Evolutionary conservation across 2,113 vertebrate species (phyloP).

Genomic region (Tetrax tetrax): DNA sequence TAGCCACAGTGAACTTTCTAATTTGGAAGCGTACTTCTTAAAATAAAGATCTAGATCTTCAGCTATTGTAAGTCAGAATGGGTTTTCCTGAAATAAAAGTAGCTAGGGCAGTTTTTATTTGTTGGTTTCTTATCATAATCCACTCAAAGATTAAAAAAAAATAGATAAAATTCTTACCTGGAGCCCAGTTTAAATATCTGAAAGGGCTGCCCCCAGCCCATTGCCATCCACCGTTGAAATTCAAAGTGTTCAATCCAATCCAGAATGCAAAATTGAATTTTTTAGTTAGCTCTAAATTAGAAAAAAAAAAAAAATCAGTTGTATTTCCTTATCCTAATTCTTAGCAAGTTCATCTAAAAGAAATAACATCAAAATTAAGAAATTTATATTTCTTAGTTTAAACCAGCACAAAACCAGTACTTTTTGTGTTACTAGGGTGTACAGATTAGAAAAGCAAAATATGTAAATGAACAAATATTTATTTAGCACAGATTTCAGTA

Average conservation of each 20-base stretch:
- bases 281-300: conserved; percentile 73
- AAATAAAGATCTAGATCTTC: background rate
- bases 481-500: background rate
- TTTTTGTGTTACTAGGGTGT: background rate
- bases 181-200: conserved; percentile 92
- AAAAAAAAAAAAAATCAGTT: background rate
- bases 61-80: background rate
- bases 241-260: conserved; percentile 88
- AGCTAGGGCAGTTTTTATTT: background rate
- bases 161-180: conserved; percentile 75
- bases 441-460: background rate
- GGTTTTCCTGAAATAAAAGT: background rate
- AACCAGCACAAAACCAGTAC: background rate
- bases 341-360: background rate
- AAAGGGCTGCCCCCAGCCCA: conserved; percentile 87
- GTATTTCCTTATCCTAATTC: background rate
- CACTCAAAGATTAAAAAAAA: background rate
- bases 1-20: background rate
- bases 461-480: background rate
- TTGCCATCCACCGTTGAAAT: conserved; percentile 87
- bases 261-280: conserved; percentile 76
- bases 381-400: background rate
- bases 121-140: background rate
- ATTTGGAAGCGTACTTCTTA: background rate
- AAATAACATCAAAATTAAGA: background rate